Evolutionary conservation across 2,888 invertebrate species (phyloP).

Genomic region (Gnatocerus cornutus): DNA sequence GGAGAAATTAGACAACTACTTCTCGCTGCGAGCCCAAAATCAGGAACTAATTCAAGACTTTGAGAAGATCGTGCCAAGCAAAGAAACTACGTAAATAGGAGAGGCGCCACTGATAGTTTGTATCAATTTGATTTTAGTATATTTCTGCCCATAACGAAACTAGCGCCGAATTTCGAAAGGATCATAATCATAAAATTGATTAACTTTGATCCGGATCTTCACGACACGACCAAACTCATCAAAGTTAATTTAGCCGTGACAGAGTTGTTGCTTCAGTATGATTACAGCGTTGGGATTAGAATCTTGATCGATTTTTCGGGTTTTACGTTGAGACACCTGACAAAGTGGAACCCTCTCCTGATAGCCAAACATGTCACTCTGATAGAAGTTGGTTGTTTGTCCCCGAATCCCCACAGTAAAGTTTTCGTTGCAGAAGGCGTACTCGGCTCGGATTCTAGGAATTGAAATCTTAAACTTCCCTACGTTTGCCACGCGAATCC

Average conservation of each 20-base stretch:
- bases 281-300: background rate
- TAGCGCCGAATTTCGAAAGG: conserved; percentile 11
- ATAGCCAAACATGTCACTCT: background rate
- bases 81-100: conserved; percentile 10
- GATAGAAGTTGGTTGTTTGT: conserved; percentile 5
- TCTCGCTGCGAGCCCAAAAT: conserved; percentile 5
- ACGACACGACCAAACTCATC: background rate
- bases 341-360: background rate
- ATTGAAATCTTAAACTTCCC: conserved; percentile 20
- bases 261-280: conserved; percentile 6
- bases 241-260: conserved; percentile 1
- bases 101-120: background rate
- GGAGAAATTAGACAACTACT: conserved; percentile 30
- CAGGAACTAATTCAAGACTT: conserved; percentile 4
- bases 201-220: background rate
- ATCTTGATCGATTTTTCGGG: conserved; percentile 1
- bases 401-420: too few relatives aligned
- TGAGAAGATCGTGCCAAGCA: conserved; percentile 6
- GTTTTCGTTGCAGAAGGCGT: conserved; percentile 14
- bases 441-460: conserved; percentile 17
- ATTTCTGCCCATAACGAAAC: conserved; percentile 2
- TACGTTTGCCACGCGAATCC: conserved; percentile 5
- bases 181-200: conserved; percentile 13
- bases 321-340: conserved; percentile 11
- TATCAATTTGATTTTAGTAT: conserved; percentile 9